These are phyloP conservation scores for Caenorhabditis zanzibari DNA, from an alignment of 2,888 invertebrate genomes.

Conservation along the genomic window DNA sequence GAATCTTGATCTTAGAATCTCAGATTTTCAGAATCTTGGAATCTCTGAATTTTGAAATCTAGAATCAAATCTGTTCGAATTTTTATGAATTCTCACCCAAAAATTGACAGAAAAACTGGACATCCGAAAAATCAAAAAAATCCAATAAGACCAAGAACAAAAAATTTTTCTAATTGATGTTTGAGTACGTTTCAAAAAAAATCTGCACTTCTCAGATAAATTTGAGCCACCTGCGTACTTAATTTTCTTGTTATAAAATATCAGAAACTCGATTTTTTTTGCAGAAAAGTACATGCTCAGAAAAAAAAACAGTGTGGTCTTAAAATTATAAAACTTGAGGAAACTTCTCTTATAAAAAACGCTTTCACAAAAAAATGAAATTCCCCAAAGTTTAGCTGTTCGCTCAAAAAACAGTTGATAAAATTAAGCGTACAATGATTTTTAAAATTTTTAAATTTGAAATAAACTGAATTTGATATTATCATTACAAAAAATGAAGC, in stretches of 20 bases:
- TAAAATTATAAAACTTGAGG: background rate
- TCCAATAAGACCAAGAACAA: background rate
- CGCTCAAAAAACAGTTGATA: no score
- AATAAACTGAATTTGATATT: no score
- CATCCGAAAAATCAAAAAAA: background rate
- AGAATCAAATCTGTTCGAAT: background rate
- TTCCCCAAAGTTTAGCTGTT: background rate
- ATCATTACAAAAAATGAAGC: no score
- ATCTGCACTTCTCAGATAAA: background rate
- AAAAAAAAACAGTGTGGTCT: background rate
- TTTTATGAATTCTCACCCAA: no score
- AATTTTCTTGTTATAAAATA: background rate
- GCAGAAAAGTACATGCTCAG: background rate
- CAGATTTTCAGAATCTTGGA: no score
- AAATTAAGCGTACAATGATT: no score
- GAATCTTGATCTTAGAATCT: no score
- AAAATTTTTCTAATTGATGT: background rate
- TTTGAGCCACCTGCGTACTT: background rate
- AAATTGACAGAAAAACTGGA: no score
- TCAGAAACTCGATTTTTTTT: background rate
- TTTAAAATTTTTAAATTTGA: no score
- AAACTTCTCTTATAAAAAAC: background rate
- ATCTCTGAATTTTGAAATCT: no score
- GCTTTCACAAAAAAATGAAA: background rate
- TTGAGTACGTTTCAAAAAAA: background rate